Percentiles rank a stretch among this genome's conserved stretches.
phyloP scores from a whole-genome alignment of 2,797 vertebrate species.

The Falco biarmicus region DNA sequence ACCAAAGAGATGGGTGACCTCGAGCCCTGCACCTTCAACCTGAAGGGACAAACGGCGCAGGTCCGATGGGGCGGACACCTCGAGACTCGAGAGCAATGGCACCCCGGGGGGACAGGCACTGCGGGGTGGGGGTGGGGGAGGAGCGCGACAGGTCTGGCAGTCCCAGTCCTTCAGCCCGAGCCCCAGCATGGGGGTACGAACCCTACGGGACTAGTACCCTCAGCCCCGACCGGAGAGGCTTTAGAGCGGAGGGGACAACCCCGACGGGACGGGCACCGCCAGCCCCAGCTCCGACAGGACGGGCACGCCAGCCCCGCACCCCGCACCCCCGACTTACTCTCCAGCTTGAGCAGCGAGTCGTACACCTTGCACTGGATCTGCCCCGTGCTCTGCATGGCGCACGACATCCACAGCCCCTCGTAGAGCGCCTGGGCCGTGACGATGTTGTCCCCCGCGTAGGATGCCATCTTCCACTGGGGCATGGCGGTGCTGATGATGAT shows the following conservation, averaged over 20 bases:
- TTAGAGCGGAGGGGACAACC: rapidly evolving
- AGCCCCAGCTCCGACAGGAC: not conserved
- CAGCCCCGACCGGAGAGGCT: not conserved
- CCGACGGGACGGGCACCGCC: not conserved
- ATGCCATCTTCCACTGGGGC: conserved; percentile 94
- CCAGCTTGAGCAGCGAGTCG: conserved; percentile 88
- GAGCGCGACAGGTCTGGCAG: too few relatives aligned
- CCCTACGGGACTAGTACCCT: rapidly evolving
- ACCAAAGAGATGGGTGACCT: not conserved
- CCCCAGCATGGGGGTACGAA: rapidly evolving
- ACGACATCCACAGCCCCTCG: conserved; percentile 97
- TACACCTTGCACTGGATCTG: conserved; percentile 94
- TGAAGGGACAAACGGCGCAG: not conserved
- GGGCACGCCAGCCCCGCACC: not conserved
- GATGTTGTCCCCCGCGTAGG: conserved; percentile 91
- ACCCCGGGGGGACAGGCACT: too few relatives aligned
- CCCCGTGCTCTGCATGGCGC: conserved; percentile 89
- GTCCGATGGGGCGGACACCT: not conserved
- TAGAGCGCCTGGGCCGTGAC: conserved; percentile 92
- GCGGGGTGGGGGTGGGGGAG: rapidly evolving
- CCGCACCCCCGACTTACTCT: conserved; percentile 66
- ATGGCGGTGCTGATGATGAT: conserved; percentile 87
- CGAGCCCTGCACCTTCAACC: not conserved
- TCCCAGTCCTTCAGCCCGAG: not conserved
- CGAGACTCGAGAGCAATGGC: too few relatives aligned